Percentiles rank a stretch among this genome's conserved stretches.
These are phyloP conservation scores for Siniperca undulata DNA, from an alignment of 2,797 vertebrate genomes.

Conservation along the genomic window DNA sequence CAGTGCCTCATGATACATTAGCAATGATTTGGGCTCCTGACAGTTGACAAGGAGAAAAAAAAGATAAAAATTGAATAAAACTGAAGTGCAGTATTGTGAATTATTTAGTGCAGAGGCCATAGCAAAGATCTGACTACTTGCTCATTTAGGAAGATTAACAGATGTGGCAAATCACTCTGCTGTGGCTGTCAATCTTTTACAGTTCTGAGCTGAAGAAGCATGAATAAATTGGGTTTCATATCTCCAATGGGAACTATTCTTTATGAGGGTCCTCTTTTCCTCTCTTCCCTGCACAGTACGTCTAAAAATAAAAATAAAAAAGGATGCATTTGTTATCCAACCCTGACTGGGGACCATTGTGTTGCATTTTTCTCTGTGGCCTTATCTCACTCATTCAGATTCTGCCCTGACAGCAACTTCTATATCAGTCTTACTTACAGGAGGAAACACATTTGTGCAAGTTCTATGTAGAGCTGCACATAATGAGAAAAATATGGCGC, in stretches of 20 bases:
- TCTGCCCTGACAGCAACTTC: constrained; percentile 80
- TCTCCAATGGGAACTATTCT: constrained; percentile 70
- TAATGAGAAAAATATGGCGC: constrained; percentile 67
- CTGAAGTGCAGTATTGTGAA: constrained; percentile 80
- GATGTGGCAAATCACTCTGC: constrained; percentile 79
- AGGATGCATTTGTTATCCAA: constrained; percentile 77
- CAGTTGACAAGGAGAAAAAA: constrained; percentile 72
- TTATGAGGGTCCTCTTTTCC: constrained; percentile 68
- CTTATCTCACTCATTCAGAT: constrained; percentile 85
- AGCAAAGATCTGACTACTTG: constrained; percentile 79
- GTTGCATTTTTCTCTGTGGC: constrained; percentile 69
- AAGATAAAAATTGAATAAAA: constrained; percentile 78
- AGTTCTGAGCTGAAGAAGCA: constrained; percentile 67
- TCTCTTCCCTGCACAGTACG: constrained; percentile 58
- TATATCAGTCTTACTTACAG: constrained; percentile 71
- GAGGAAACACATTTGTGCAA: constrained; percentile 68
- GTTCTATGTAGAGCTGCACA: constrained; percentile 60
- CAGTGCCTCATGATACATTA: constrained; percentile 54
- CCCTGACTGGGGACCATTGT: constrained; percentile 70
- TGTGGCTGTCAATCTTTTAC: constrained; percentile 76
- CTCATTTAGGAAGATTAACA: constrained; percentile 86
- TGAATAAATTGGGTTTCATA: constrained; percentile 82
- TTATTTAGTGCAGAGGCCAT: constrained; percentile 81
- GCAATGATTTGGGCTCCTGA: constrained; percentile 69
- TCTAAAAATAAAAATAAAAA: constrained; percentile 65